Evolutionary conservation across 2,113 vertebrate genomes (phyloP).

Genomic region (Etheostoma cragini): DNA sequence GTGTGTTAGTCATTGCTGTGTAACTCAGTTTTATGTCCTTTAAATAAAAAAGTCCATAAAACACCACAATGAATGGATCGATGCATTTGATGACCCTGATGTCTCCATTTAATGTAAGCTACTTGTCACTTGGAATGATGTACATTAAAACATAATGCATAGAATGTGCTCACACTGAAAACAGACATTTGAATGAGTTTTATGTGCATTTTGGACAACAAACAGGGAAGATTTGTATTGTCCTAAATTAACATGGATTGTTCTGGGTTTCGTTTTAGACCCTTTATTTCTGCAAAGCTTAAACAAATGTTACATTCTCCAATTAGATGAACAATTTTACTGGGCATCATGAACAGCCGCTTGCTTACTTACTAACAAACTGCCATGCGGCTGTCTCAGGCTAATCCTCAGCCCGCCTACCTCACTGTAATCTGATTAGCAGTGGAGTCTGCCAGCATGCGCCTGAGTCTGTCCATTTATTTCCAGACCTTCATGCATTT

Average conservation of each 20-base stretch:
- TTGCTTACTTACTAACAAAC: conserved; percentile 20
- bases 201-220: neutral
- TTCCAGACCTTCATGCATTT: conserved; percentile 3
- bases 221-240: neutral
- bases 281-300: neutral
- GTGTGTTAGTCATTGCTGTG: conserved; percentile 17
- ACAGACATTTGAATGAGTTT: neutral
- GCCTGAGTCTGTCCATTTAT: conserved; percentile 21
- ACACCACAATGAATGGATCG: neutral
- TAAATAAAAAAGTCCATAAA: neutral
- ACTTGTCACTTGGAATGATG: neutral
- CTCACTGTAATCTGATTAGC: conserved; percentile 77
- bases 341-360: conserved; percentile 22
- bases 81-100: neutral
- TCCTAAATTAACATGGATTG: neutral
- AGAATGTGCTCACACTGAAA: neutral
- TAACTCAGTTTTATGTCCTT: conserved; percentile 18
- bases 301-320: neutral
- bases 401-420: conserved; percentile 68
- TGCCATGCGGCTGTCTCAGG: conserved; percentile 10
- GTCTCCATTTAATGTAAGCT: neutral
- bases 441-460: conserved; percentile 34
- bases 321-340: conserved; percentile 33
- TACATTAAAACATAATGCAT: neutral
- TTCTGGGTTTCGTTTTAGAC: neutral